phyloP scores from a whole-genome alignment of 1,140 invertebrate genomes.

The Pomacea maculata region DNA sequence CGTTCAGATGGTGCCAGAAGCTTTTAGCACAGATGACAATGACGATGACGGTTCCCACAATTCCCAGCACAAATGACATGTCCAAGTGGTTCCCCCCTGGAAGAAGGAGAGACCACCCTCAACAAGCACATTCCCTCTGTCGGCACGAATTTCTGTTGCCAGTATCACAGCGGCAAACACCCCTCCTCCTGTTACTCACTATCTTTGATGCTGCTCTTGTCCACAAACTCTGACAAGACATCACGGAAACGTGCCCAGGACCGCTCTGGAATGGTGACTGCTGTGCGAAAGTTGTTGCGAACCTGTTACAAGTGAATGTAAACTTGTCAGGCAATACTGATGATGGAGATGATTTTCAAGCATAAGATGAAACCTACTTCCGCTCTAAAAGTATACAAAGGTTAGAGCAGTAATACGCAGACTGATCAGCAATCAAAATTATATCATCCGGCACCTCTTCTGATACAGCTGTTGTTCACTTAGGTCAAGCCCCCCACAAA shows the following conservation, averaged over 20 bases:
- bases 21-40: not conserved
- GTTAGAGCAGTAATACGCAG: no score
- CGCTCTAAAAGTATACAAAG: no score
- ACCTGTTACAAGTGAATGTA: constrained; percentile 72
- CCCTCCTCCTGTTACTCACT: constrained; percentile 9
- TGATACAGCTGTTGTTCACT: no score
- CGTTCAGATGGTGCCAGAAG: not conserved
- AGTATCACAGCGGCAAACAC: constrained; percentile 20
- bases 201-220: constrained; percentile 37
- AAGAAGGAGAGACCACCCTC: not conserved
- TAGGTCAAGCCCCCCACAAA: no score
- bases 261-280: constrained; percentile 97
- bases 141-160: constrained; percentile 20
- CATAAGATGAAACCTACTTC: no score
- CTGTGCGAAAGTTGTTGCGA: constrained; percentile 91
- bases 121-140: constrained; percentile 26
- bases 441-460: no score
- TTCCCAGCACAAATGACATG: constrained; percentile 11
- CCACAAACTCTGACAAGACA: constrained; percentile 82
- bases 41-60: constrained; percentile 5
- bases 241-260: constrained; percentile 96
- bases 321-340: no score
- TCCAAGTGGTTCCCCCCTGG: not conserved
- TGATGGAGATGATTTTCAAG: no score
- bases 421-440: no score